Evolutionary conservation across 2,888 invertebrate species (phyloP).

Genomic region (Endotricha flammealis): DNA sequence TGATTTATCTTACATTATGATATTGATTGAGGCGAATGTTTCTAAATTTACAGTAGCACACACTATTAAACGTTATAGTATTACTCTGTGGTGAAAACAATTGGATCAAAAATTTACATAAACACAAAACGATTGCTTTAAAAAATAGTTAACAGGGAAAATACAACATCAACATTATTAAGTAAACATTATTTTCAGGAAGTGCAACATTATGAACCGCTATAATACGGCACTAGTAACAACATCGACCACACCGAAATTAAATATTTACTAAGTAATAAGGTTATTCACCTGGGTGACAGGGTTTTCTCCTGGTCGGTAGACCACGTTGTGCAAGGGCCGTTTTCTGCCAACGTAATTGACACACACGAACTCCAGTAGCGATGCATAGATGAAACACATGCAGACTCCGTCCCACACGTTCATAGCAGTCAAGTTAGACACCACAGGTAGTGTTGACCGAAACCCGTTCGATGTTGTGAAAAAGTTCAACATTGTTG

Average conservation of each 20-base stretch:
- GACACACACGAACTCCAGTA: constrained; percentile 95
- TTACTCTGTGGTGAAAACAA: no score
- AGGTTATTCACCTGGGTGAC: constrained; percentile 87
- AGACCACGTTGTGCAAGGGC: constrained; percentile 92
- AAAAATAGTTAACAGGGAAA: background rate
- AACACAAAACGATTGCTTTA: background rate
- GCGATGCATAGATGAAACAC: constrained; percentile 97
- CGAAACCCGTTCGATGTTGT: constrained; percentile 96
- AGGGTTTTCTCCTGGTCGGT: constrained; percentile 93
- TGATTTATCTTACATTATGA: no score
- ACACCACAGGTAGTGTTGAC: constrained; percentile 94
- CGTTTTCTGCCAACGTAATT: constrained; percentile 96
- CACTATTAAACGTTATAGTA: no score
- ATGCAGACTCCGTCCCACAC: constrained; percentile 98
- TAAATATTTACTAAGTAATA: constrained; percentile 11
- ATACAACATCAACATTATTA: constrained; percentile 4
- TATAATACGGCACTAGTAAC: constrained; percentile 30
- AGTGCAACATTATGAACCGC: constrained; percentile 16
- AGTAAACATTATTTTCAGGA: background rate
- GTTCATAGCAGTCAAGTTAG: constrained; percentile 96
- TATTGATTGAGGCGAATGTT: no score
- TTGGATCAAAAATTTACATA: no score
- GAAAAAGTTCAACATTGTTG: constrained; percentile 99
- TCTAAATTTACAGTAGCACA: no score
- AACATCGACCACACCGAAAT: constrained; percentile 33